A percentile compares a stretch with the other conserved stretches of the same genome.
Conservation (phyloP, 2,888 invertebrate genomes). For the Acleris emargana region DNA sequence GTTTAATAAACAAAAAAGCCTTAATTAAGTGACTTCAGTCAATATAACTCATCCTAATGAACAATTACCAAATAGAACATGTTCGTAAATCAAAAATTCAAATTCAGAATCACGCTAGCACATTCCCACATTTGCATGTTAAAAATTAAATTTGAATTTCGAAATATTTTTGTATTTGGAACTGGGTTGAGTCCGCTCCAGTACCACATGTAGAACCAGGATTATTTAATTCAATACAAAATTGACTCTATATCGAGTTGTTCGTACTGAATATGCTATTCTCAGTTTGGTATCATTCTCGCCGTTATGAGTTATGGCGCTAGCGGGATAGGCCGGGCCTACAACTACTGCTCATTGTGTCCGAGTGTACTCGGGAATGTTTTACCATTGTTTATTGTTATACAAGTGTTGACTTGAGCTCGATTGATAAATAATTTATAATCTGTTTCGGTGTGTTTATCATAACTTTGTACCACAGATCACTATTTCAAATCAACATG, state of each 20-base stretch:
- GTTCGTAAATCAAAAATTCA: slow-evolving; percentile 19
- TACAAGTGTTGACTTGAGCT: slow-evolving; percentile 46
- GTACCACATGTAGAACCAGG: slow-evolving; percentile 4
- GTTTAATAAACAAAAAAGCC: slow-evolving; percentile 35
- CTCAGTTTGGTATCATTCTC: slow-evolving; percentile 28
- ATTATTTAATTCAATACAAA: no score
- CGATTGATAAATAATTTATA: slow-evolving; percentile 39
- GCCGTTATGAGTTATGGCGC: slow-evolving; percentile 50
- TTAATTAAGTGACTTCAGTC: slow-evolving; percentile 35
- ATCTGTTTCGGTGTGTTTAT: slow-evolving; percentile 37
- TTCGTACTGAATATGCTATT: background rate
- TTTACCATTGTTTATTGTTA: slow-evolving; percentile 58
- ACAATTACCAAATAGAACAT: slow-evolving; percentile 31
- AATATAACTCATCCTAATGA: slow-evolving; percentile 38
- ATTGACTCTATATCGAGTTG: no score
- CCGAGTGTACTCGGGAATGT: slow-evolving; percentile 53
- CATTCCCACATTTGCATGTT: slow-evolving; percentile 34
- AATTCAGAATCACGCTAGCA: slow-evolving; percentile 12
- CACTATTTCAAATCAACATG: background rate
- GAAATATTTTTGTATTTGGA: slow-evolving; percentile 11
- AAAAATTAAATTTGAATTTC: slow-evolving; percentile 12
- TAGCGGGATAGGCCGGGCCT: slow-evolving; percentile 52
- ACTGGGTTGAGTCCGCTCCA: slow-evolving; percentile 23
- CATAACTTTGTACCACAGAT: slow-evolving; percentile 14
- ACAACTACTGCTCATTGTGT: slow-evolving; percentile 59